These are phyloP conservation scores for Crossocerus cetratus DNA, from an alignment of 2,888 invertebrate genomes.

Conservation along the genomic window DNA sequence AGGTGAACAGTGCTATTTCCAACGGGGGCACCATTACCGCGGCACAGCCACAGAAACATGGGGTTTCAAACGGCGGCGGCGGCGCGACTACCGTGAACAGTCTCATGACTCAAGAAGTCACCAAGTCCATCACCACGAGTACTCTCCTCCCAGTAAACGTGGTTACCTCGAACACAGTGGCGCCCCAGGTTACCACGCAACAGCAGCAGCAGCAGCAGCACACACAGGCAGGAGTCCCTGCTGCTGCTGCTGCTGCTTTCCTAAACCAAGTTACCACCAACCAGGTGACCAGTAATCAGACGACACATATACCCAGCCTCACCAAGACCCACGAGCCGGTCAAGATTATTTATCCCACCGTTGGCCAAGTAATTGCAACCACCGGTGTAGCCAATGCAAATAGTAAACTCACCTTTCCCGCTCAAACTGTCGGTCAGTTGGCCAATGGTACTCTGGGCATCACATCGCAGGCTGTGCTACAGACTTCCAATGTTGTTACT, in stretches of 20 bases:
- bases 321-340: slow-evolving; percentile 70
- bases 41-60: slow-evolving; percentile 79
- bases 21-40: slow-evolving; percentile 82
- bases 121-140: slow-evolving; percentile 67
- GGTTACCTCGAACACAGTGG: slow-evolving; percentile 67
- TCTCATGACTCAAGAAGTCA: slow-evolving; percentile 66
- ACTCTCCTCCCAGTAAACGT: slow-evolving; percentile 69
- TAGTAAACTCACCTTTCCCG: slow-evolving; percentile 82
- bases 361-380: slow-evolving; percentile 71
- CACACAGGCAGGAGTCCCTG: slow-evolving; percentile 56
- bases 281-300: slow-evolving; percentile 66
- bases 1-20: slow-evolving; percentile 81
- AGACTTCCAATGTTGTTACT: slow-evolving; percentile 77
- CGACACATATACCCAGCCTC: slow-evolving; percentile 53
- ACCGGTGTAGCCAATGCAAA: slow-evolving; percentile 77
- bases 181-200: slow-evolving; percentile 60
- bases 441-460: slow-evolving; percentile 86
- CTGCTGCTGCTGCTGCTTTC: slow-evolving; percentile 59
- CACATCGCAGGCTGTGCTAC: slow-evolving; percentile 79
- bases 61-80: slow-evolving; percentile 81
- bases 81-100: slow-evolving; percentile 73
- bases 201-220: slow-evolving; percentile 55
- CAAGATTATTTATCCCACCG: slow-evolving; percentile 75
- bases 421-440: slow-evolving; percentile 79
- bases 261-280: slow-evolving; percentile 67